Evolutionary conservation across 2,113 vertebrate species (phyloP).

Genomic region (Chloebia gouldiae): DNA sequence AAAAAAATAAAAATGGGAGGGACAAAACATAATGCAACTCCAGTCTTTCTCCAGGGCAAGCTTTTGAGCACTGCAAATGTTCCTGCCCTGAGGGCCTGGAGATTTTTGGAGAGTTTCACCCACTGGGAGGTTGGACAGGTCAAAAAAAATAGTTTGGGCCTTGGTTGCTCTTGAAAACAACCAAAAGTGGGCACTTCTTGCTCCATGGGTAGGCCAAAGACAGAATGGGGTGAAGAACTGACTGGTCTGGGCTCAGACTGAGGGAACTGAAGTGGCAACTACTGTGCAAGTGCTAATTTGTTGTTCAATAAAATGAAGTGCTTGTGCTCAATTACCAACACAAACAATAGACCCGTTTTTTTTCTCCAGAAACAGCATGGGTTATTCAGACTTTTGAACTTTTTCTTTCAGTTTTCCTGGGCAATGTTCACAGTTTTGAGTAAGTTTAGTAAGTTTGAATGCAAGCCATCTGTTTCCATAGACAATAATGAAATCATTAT

Average conservation of each 20-base stretch:
- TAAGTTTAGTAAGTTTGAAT: slow-evolving; percentile 48
- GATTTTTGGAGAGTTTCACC: not conserved
- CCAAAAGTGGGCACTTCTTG: not conserved
- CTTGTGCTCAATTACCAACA: slow-evolving; percentile 56
- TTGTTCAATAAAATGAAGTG: slow-evolving; percentile 45
- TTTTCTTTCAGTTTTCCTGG: slow-evolving; percentile 57
- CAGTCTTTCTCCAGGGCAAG: rapidly evolving
- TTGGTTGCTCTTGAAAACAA: not conserved
- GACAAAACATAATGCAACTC: not conserved
- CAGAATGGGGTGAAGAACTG: not conserved
- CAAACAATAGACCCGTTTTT: slow-evolving; percentile 41
- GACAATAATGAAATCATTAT: slow-evolving; percentile 71
- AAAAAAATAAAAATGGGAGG: not conserved
- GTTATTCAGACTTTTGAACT: slow-evolving; percentile 42
- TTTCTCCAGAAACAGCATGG: slow-evolving; percentile 18
- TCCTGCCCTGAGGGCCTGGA: not conserved
- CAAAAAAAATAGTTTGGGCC: not conserved
- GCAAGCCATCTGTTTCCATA: slow-evolving; percentile 59
- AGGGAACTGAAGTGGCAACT: not conserved
- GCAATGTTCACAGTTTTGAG: slow-evolving; percentile 44
- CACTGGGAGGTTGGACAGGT: not conserved
- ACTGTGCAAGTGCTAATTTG: slow-evolving; percentile 57
- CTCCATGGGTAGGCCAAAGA: not conserved
- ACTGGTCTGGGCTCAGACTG: not conserved
- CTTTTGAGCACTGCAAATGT: not conserved